A percentile compares a stretch with the other conserved stretches of the same genome.
These are phyloP conservation scores for Imbricaverruca yamaguchii DNA, from an alignment of 2,888 invertebrate species.

Conservation along the genomic window DNA sequence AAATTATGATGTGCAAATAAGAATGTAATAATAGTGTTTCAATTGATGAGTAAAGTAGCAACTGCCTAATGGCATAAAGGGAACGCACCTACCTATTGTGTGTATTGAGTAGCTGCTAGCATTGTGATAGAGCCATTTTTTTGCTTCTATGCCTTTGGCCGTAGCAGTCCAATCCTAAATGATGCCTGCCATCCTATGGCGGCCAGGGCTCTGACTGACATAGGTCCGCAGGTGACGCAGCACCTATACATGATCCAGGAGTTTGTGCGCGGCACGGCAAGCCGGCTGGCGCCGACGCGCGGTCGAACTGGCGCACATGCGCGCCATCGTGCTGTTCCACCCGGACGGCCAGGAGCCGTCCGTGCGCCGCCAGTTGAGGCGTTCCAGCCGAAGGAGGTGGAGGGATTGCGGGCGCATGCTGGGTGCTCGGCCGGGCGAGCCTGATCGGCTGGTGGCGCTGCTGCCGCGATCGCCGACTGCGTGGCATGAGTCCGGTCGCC, in stretches of 20 bases:
- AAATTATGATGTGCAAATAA: too few species aligned
- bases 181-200: too few species aligned
- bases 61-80: too few species aligned
- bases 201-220: too few species aligned
- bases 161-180: too few species aligned
- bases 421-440: not conserved
- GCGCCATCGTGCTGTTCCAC: not conserved
- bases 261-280: not conserved
- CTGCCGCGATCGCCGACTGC: not conserved
- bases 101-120: too few species aligned
- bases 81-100: too few species aligned
- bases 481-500: not conserved
- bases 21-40: too few species aligned
- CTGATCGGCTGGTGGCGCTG: not conserved
- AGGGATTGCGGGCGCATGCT: not conserved
- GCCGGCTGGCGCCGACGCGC: not conserved
- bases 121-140: too few species aligned
- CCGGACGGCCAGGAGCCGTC: constrained; percentile 2
- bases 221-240: constrained; percentile 5
- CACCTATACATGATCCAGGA: constrained; percentile 23
- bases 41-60: too few species aligned
- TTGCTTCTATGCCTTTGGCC: too few species aligned
- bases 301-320: not conserved
- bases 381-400: not conserved
- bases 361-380: not conserved